These are phyloP conservation scores for Orthonevra nobilis DNA, from an alignment of 2,888 invertebrate genomes.

Conservation along the genomic window DNA sequence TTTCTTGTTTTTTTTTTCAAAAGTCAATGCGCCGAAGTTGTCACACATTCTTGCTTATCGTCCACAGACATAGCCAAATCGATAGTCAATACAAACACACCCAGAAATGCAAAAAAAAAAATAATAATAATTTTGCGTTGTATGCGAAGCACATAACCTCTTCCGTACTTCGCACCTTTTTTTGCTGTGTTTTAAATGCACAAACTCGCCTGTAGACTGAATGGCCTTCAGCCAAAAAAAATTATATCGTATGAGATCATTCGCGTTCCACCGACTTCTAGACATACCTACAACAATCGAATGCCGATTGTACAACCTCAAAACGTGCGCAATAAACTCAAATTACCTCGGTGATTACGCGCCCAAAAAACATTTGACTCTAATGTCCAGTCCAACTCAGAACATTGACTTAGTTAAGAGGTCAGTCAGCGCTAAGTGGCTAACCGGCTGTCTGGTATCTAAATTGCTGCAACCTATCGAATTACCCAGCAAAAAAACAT, in stretches of 20 bases:
- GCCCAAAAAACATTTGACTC: conserved; percentile 1
- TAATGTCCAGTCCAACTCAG: background rate
- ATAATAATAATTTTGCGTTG: background rate
- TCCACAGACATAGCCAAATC: too few species aligned
- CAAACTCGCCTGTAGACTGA: background rate
- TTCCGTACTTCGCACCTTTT: background rate
- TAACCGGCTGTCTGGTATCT: conserved; percentile 12
- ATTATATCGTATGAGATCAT: conserved; percentile 7
- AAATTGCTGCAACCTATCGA: background rate
- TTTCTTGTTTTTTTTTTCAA: too few species aligned
- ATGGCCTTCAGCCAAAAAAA: background rate
- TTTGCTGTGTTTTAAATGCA: too few species aligned
- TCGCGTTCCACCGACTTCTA: background rate
- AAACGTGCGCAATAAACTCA: conserved; percentile 30
- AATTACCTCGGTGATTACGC: conserved; percentile 14
- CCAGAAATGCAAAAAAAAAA: too few species aligned
- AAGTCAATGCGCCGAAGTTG: too few species aligned
- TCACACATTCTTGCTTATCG: too few species aligned
- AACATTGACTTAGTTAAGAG: conserved; percentile 34
- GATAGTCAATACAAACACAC: too few species aligned
- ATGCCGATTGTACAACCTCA: too few species aligned
- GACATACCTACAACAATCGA: too few species aligned
- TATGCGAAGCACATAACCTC: too few species aligned
- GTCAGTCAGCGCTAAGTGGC: conserved; percentile 29
- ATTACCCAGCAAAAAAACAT: background rate